A percentile compares a stretch with the other conserved stretches of the same genome.
phyloP scores from a whole-genome alignment of 2,113 vertebrate species.

The Tetraodon nigroviridis region DNA sequence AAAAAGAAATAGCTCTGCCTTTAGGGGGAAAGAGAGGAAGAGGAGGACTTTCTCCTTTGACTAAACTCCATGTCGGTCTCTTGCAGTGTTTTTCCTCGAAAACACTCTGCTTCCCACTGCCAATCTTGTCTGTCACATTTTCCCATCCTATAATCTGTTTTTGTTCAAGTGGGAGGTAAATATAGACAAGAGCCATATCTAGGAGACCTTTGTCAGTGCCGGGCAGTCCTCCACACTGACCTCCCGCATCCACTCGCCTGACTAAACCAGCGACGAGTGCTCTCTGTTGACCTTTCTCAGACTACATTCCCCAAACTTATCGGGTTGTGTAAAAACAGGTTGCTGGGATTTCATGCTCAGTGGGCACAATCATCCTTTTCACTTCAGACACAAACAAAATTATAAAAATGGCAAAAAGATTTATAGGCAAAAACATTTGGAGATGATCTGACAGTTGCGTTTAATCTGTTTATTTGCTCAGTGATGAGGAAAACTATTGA shows the following conservation, averaged over 20 bases:
- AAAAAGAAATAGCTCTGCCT: slow-evolving; percentile 27
- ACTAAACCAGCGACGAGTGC: slow-evolving; percentile 28
- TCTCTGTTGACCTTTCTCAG: slow-evolving; percentile 47
- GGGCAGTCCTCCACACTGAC: slow-evolving; percentile 3
- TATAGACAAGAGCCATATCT: slow-evolving; percentile 4
- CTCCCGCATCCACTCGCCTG: slow-evolving; percentile 12
- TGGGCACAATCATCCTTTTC: too few species aligned
- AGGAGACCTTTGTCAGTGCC: slow-evolving; percentile 2
- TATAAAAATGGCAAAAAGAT: slow-evolving; percentile 1
- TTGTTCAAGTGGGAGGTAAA: slow-evolving; percentile 1
- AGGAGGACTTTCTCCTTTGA: slow-evolving; percentile 32
- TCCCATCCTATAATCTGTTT: slow-evolving; percentile 6
- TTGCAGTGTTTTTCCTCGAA: slow-evolving; percentile 6
- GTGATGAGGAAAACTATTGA: too few species aligned
- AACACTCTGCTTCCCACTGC: slow-evolving; percentile 15
- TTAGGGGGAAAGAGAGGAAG: slow-evolving; percentile 17
- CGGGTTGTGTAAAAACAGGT: not conserved
- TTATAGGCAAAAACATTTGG: too few species aligned
- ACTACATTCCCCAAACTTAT: not conserved
- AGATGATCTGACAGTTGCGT: too few species aligned
- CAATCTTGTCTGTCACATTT: slow-evolving; percentile 11
- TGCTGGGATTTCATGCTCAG: not conserved
- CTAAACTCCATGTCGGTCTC: slow-evolving; percentile 26
- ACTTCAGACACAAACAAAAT: not conserved
- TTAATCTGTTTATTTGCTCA: too few species aligned